Percentiles rank a stretch among this genome's conserved stretches.
These are phyloP conservation scores for Rhinoptilus africanus DNA, from an alignment of 2,113 vertebrate genomes.

Conservation along the genomic window DNA sequence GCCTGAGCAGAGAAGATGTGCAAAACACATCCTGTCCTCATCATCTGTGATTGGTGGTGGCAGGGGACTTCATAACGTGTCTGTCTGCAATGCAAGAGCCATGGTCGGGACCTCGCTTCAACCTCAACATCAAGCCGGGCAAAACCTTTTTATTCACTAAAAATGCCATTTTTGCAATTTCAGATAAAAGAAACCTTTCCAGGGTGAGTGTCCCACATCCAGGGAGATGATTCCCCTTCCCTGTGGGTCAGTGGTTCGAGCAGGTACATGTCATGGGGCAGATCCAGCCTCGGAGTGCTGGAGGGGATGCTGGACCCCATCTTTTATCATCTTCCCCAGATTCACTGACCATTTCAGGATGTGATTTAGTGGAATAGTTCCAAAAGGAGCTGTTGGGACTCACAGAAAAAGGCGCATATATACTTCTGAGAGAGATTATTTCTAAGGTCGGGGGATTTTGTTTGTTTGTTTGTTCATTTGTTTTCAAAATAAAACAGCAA, in stretches of 20 bases:
- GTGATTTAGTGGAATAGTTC: neutral
- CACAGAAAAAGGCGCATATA: neutral
- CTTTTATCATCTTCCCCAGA: neutral
- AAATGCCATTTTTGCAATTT: neutral
- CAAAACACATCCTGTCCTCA: neutral
- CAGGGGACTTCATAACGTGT: neutral
- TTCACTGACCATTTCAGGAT: neutral
- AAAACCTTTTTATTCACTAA: neutral
- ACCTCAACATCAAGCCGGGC: neutral
- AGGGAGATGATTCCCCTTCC: neutral
- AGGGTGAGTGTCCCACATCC: neutral
- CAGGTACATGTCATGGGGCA: neutral
- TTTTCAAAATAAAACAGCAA: neutral
- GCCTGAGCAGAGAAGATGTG: neutral
- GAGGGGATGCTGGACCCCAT: neutral
- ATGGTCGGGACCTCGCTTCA: neutral
- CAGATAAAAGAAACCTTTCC: neutral
- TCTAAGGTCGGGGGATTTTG: neutral
- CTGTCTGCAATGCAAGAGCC: neutral
- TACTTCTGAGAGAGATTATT: neutral
- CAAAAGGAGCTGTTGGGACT: neutral
- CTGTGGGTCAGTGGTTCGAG: neutral
- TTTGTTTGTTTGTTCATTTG: neutral
- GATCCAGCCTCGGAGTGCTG: neutral
- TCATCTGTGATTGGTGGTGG: neutral